phyloP scores from a whole-genome alignment of 2,113 vertebrate genomes.

The Mohoua ochrocephala region DNA sequence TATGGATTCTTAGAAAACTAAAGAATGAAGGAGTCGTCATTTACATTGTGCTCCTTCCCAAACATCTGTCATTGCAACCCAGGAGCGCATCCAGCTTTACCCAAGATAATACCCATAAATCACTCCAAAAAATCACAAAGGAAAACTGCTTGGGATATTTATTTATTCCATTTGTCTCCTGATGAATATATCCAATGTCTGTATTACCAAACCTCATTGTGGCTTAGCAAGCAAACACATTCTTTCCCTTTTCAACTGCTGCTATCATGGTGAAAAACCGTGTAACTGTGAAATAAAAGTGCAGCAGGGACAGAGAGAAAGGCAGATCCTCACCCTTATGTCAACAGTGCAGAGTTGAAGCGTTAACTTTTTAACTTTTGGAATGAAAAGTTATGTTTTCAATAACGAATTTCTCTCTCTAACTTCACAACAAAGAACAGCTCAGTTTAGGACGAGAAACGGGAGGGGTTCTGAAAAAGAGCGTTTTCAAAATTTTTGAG shows the following conservation, averaged over 20 bases:
- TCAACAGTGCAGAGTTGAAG: not conserved
- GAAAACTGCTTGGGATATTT: not conserved
- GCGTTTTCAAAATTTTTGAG: not conserved
- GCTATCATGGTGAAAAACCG: not conserved
- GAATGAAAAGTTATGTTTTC: not conserved
- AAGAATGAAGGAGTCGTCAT: not conserved
- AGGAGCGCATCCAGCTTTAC: not conserved
- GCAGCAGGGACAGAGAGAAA: not conserved
- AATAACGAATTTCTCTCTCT: not conserved
- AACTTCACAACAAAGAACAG: not conserved
- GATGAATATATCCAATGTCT: not conserved
- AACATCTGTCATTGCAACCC: not conserved
- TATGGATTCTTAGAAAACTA: not conserved
- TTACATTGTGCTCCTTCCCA: not conserved
- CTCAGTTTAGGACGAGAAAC: not conserved
- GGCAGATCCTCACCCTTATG: not conserved
- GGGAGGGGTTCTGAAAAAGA: not conserved
- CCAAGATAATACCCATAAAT: not conserved
- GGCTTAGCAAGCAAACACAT: not conserved
- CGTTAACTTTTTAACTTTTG: not conserved
- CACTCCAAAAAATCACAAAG: not conserved
- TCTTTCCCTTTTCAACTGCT: not conserved
- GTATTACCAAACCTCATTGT: not conserved
- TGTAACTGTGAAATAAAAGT: not conserved
- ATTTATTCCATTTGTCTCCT: not conserved